Evolutionary conservation across 1,140 invertebrate species (phyloP).

Genomic region (Drosophila neocordata): DNA sequence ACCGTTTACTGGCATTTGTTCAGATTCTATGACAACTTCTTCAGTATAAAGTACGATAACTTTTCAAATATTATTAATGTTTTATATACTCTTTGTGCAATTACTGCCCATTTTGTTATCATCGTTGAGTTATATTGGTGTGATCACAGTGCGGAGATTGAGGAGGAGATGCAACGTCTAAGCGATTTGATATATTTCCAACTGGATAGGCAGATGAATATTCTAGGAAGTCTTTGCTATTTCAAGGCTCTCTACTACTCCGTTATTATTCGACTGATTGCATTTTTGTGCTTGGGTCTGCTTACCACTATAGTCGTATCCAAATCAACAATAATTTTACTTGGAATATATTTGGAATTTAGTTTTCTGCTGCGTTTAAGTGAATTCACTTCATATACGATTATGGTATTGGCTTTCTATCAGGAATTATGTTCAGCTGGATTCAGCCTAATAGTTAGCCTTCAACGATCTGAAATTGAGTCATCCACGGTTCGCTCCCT

Average conservation of each 20-base stretch:
- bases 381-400: slow-evolving; percentile 44
- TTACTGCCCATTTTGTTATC: slow-evolving; percentile 16
- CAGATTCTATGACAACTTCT: slow-evolving; percentile 23
- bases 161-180: slow-evolving; percentile 39
- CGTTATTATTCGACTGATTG: background rate
- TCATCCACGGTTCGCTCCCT: slow-evolving; percentile 8
- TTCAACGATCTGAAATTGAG: slow-evolving; percentile 29
- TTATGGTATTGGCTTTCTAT: slow-evolving; percentile 41
- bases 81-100: background rate
- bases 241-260: slow-evolving; percentile 25
- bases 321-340: background rate
- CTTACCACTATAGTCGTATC: background rate
- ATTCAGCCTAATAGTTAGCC: slow-evolving; percentile 12
- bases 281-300: background rate
- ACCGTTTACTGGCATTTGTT: slow-evolving; percentile 13
- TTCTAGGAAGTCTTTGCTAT: slow-evolving; percentile 24
- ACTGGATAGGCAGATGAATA: slow-evolving; percentile 7
- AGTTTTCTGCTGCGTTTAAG: slow-evolving; percentile 30
- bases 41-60: background rate
- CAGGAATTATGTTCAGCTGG: slow-evolving; percentile 36
- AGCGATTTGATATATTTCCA: slow-evolving; percentile 3
- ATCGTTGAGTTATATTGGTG: slow-evolving; percentile 40
- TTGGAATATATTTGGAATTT: slow-evolving; percentile 40
- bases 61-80: slow-evolving; percentile 39
- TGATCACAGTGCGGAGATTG: slow-evolving; percentile 22